Evolutionary conservation across 2,888 invertebrate genomes (phyloP), one percentile per base, ranked within the genome.

Genomic region (Meteorus cinctellus): DNA sequence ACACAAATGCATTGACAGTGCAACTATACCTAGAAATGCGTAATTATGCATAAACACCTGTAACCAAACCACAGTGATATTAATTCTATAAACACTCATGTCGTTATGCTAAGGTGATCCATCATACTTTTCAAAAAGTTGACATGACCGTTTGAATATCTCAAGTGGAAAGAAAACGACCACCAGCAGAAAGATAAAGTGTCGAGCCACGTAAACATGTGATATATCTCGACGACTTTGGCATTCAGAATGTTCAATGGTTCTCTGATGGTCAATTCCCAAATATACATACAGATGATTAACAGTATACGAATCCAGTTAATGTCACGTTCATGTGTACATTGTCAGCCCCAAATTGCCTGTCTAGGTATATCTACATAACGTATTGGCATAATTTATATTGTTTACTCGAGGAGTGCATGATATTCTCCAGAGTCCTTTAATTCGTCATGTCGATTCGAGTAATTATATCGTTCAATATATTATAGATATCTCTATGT

Each of bases 281-380:
- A 6, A 55, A 70, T 70, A 48, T 51, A 29, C 34, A 69, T 59
- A 48, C 55, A 48, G 36, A 67, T 27, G 27, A 65, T 19, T 31
- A 27, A 16, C 45, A 66, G 19, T 34, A 65, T 29, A 45, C 60
- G 68, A 74, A 74, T 74, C 60, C 48, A 74, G 68, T 74, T 74
- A 60, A 74, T 74, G 67, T 74, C 45, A 51, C 51, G n/a, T 55
- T 69, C 51, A 70, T 62, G 69, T 70, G 63, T 70, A 63, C 51
- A 59, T 16, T 70, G 69, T 70, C 62, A 63, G 36, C 69, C 69
- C 63, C 74, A 74, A 74, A 74, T 74, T 74, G 51, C 55, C 74
- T 74, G 74, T 74, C 63, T 62, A 63, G 27, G 31, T 69, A 51
- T 31, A 55, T 48, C 16, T 16, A n/a, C 16, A 69, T 6, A 14